Conservation (phyloP, 1,140 invertebrate species). For the Proales similis region DNA sequence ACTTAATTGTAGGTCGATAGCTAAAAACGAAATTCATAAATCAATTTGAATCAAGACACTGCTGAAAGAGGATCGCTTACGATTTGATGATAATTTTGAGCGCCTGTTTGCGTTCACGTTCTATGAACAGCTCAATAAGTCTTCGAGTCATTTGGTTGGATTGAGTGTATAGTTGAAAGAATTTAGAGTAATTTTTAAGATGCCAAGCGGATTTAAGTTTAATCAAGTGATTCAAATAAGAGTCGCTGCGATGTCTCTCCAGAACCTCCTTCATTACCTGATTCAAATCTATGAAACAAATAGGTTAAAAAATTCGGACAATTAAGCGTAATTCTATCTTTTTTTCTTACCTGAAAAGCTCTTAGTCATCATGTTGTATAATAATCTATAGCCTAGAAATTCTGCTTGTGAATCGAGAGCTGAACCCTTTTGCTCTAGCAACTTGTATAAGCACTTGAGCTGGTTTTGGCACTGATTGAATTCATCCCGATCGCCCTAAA, state of each 20-base stretch:
- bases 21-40: slow-evolving; percentile 16
- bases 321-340: not conserved
- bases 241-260: slow-evolving; percentile 12
- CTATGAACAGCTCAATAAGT: slow-evolving; percentile 31
- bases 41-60: slow-evolving; percentile 18
- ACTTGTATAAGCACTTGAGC: slow-evolving; percentile 37
- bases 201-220: slow-evolving; percentile 32
- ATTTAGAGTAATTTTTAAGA: slow-evolving; percentile 36
- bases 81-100: slow-evolving; percentile 31
- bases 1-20: slow-evolving; percentile 31
- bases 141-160: slow-evolving; percentile 31
- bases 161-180: slow-evolving; percentile 37
- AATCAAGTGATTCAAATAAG: slow-evolving; percentile 28
- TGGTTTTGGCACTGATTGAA: slow-evolving; percentile 37
- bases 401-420: slow-evolving; percentile 32
- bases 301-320: not conserved
- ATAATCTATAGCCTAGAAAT: slow-evolving; percentile 37
- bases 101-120: slow-evolving; percentile 29
- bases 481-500: slow-evolving; percentile 36
- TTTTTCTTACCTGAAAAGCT: slow-evolving; percentile 13
- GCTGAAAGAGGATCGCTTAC: too few relatives aligned
- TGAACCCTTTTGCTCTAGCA: slow-evolving; percentile 19
- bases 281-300: slow-evolving; percentile 14
- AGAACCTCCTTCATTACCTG: slow-evolving; percentile 35
- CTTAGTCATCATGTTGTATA: slow-evolving; percentile 37